phyloP scores from a whole-genome alignment of 2,797 vertebrate species.

The Harpagifer antarcticus region DNA sequence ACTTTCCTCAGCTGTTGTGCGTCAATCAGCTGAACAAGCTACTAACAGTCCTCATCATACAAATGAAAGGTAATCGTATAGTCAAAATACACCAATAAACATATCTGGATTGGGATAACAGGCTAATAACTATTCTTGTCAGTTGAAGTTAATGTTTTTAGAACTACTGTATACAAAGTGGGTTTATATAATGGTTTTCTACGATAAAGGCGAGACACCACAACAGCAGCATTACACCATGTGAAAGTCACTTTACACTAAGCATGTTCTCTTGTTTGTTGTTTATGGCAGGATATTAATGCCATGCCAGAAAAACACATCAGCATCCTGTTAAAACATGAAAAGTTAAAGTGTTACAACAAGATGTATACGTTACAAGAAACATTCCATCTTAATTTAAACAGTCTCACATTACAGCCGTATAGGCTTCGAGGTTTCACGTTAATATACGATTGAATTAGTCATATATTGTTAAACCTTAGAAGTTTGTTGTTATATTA shows the following conservation, averaged over 20 bases:
- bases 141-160: not conserved
- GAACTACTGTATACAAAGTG: not conserved
- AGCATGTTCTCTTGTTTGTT: not conserved
- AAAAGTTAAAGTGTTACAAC: too few species aligned
- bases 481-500: too few species aligned
- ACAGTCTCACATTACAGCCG: too few species aligned
- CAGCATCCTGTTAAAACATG: too few species aligned
- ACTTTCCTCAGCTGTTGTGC: constrained; percentile 25
- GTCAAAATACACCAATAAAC: constrained; percentile 6
- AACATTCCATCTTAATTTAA: too few species aligned
- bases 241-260: not conserved
- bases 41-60: not conserved
- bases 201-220: constrained; percentile 2
- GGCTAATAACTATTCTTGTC: not conserved
- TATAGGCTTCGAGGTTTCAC: too few species aligned
- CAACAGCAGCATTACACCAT: not conserved
- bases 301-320: too few species aligned
- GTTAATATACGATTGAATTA: too few species aligned
- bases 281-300: too few species aligned
- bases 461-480: too few species aligned
- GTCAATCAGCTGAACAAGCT: constrained; percentile 37
- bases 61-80: not conserved
- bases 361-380: too few species aligned
- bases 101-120: not conserved
- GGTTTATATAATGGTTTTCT: constrained; percentile 9